Evolutionary conservation across 2,888 invertebrate species (phyloP), one percentile per base, ranked within the genome.

Genomic region (Plemyria rubiginata): DNA sequence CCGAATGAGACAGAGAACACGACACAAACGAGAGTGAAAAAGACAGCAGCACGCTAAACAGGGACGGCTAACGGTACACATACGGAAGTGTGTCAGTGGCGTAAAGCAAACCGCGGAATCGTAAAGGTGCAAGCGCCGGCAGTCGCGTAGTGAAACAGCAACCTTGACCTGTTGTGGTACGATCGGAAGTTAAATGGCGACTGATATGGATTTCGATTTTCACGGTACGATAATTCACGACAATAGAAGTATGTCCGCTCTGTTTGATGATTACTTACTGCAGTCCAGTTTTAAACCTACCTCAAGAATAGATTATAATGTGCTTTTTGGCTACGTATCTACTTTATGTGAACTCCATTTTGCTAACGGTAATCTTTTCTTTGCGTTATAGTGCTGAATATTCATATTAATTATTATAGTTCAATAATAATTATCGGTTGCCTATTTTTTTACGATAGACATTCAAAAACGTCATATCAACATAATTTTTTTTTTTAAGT

Each of bases 1-100:
- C 66, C 70, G 82, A 86, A 73, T 77, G 90, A 88, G 87, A 92
- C 82, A 70, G 77, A 75, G 66, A 71, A 81, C 79, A 68, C 75
- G 65, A 71, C 67, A 57, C 74, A 73, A 85, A 81, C 86, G 89
- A 91, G 92, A 91, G 90, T 87, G 92, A 92, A 88, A 86, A 90
- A 89, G 88, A 88, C 80, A 81, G 82, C 74, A 76, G 81, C 75
- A 80, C 71, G 75, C 79, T 73, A 86, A 90, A 90, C 84, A 84
- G 89, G 90, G 92, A 86, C 92, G 87, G 71, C 82, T 93, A 93
- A 93, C 93, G 93, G 93, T 91, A 90, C 84, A 71, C 84, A 81
- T 82, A 82, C 87, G 90, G 92, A 93, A 92, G 92, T 93, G 85
- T 93, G 93, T 93, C 92, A 93, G 90, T 91, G 84, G 91, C 91